Percentiles rank a stretch among this genome's conserved stretches.
These are phyloP conservation scores for Labia minor DNA, from an alignment of 2,888 invertebrate genomes.

Conservation along the genomic window DNA sequence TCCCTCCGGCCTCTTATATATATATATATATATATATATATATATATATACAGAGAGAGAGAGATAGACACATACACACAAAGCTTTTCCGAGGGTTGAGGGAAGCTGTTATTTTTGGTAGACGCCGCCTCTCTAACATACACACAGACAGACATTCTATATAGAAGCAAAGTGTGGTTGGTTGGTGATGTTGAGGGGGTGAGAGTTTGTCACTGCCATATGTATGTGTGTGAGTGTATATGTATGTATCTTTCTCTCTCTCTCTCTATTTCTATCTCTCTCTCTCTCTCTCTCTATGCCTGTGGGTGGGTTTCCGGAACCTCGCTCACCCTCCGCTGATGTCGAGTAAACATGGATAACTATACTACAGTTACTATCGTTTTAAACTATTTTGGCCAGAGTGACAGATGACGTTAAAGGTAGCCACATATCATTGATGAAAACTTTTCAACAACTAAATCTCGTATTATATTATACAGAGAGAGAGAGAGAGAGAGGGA, in stretches of 20 bases:
- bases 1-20: constrained; percentile 13
- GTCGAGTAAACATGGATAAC: background rate
- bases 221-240: background rate
- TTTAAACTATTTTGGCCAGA: background rate
- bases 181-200: background rate
- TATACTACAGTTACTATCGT: constrained; percentile 13
- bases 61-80: background rate
- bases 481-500: too few relatives aligned
- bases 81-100: background rate
- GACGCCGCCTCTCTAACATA: background rate
- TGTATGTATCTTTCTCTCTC: too few relatives aligned
- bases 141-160: background rate
- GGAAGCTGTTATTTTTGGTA: constrained; percentile 8
- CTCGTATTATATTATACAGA: too few relatives aligned
- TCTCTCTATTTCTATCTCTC: too few relatives aligned
- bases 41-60: background rate
- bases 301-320: background rate
- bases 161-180: constrained; percentile 13
- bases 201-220: constrained; percentile 13
- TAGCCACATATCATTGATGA: too few relatives aligned
- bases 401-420: background rate
- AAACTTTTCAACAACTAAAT: too few relatives aligned
- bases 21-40: background rate
- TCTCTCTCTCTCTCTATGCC: too few relatives aligned
- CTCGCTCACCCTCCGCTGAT: background rate